Percentiles rank a stretch among this genome's conserved stretches.
Evolutionary conservation across 2,888 invertebrate species (phyloP).

Genomic region (Apamea sordens): DNA sequence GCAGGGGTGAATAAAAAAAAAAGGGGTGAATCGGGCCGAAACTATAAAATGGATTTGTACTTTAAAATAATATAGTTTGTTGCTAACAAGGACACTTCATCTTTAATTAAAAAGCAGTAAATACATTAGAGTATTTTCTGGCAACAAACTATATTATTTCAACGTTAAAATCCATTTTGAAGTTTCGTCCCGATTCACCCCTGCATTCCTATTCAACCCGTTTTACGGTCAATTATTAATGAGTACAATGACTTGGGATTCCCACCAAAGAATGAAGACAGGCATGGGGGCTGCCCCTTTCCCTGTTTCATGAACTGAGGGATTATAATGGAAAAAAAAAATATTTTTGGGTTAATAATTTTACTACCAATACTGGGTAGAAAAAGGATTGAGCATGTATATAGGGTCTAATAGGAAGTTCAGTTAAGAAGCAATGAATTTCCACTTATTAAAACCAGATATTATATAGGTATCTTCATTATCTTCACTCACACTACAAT

Average conservation of each 20-base stretch:
- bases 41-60: too few relatives aligned
- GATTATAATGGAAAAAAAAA: neutral
- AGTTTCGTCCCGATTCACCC: too few relatives aligned
- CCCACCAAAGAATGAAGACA: neutral
- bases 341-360: neutral
- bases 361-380: neutral
- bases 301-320: neutral
- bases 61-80: too few relatives aligned
- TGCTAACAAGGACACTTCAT: too few relatives aligned
- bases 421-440: neutral
- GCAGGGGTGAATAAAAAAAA: too few relatives aligned
- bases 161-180: too few relatives aligned
- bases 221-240: neutral
- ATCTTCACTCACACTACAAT: neutral
- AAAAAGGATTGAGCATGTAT: neutral
- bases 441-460: neutral
- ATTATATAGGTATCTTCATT: neutral
- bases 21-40: too few relatives aligned
- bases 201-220: too few relatives aligned
- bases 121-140: too few relatives aligned
- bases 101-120: too few relatives aligned
- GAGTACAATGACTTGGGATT: neutral
- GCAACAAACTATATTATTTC: too few relatives aligned
- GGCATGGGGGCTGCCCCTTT: neutral
- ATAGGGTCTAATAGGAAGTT: neutral